Evolutionary conservation across 2,113 vertebrate genomes (phyloP).

Genomic region (Osmerus eperlanus): DNA sequence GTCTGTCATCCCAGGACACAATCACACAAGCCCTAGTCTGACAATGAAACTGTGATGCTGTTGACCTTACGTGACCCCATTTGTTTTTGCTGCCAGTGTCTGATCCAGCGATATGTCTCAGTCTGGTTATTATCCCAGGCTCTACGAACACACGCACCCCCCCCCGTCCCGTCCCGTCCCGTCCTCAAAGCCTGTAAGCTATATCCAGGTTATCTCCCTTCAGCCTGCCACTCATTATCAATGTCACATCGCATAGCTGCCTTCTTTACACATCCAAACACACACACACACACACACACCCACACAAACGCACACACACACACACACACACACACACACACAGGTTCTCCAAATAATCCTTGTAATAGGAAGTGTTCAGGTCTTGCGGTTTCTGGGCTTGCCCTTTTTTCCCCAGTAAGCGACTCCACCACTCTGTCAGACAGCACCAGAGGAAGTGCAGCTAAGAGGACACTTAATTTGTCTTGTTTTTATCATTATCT

Average conservation of each 20-base stretch:
- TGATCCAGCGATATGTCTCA: constrained; percentile 48
- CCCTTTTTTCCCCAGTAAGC: constrained; percentile 36
- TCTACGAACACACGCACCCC: not conserved
- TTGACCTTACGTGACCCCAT: constrained; percentile 58
- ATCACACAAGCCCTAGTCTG: constrained; percentile 26
- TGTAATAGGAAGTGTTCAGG: constrained; percentile 39
- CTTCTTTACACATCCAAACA: constrained; percentile 10
- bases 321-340: constrained; percentile 18
- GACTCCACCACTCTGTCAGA: constrained; percentile 45
- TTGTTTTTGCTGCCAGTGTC: constrained; percentile 49
- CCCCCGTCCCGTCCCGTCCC: not conserved
- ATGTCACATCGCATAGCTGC: constrained; percentile 32
- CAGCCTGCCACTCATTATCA: constrained; percentile 48
- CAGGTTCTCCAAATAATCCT: constrained; percentile 35
- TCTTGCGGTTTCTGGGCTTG: constrained; percentile 9
- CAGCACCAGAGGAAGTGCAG: constrained; percentile 36
- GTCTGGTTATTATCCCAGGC: constrained; percentile 42
- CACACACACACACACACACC: constrained; percentile 27
- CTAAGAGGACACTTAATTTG: constrained; percentile 67
- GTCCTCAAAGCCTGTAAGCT: not conserved
- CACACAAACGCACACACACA: too few species aligned
- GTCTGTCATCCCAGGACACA: not conserved
- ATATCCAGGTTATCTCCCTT: constrained; percentile 39
- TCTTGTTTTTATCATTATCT: constrained; percentile 69
- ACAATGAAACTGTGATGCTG: constrained; percentile 42